Percentiles rank a stretch among this genome's conserved stretches.
phyloP scores from a whole-genome alignment of 1,140 invertebrate genomes.

The Drosophila bipectinata region DNA sequence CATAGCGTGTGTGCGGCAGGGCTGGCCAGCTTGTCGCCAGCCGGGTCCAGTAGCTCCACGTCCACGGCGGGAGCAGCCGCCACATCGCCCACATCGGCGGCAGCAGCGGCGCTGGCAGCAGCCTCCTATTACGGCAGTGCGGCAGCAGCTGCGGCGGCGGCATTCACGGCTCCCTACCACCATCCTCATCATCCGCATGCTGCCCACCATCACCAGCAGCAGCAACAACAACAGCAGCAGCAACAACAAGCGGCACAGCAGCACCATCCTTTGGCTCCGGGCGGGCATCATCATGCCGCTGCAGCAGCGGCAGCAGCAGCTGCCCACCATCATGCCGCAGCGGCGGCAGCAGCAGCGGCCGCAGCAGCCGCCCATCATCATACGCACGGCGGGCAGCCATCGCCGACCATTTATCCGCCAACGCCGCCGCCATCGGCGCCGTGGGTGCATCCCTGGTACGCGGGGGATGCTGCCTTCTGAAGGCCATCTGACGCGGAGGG shows the following conservation, averaged over 20 bases:
- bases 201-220: slow-evolving; percentile 50
- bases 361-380: slow-evolving; percentile 57
- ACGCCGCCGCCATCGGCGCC: slow-evolving; percentile 83
- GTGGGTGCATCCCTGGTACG: slow-evolving; percentile 84
- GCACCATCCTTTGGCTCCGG: slow-evolving; percentile 5
- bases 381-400: slow-evolving; percentile 78
- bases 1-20: slow-evolving; percentile 66
- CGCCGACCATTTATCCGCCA: slow-evolving; percentile 83
- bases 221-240: slow-evolving; percentile 44
- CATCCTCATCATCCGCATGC: slow-evolving; percentile 35
- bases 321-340: slow-evolving; percentile 27
- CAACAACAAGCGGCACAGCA: slow-evolving; percentile 41
- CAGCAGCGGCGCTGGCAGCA: slow-evolving; percentile 62
- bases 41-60: slow-evolving; percentile 46
- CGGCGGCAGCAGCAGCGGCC: slow-evolving; percentile 60
- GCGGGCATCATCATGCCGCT: slow-evolving; percentile 24
- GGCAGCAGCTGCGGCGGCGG: slow-evolving; percentile 51
- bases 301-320: slow-evolving; percentile 29
- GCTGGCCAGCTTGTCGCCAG: slow-evolving; percentile 62
- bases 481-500: background rate
- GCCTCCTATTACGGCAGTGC: slow-evolving; percentile 57
- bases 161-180: slow-evolving; percentile 50
- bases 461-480: slow-evolving; percentile 77
- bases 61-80: slow-evolving; percentile 44
- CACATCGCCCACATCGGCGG: slow-evolving; percentile 39